Conservation (phyloP, 2,797 vertebrate genomes). For the Dromococcyx pavoninus region DNA sequence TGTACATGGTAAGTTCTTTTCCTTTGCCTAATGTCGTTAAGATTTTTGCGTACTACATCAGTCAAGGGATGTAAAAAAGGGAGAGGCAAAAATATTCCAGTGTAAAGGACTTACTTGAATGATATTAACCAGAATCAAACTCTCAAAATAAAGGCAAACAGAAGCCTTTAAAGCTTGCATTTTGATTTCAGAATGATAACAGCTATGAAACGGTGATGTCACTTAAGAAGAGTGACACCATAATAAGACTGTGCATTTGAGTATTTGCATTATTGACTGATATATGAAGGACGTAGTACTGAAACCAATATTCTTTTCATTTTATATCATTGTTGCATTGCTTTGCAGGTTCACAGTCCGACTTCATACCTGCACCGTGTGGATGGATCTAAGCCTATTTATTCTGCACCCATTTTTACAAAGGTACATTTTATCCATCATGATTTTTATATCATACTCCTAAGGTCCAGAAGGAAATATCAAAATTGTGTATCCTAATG, state of each 20-base stretch:
- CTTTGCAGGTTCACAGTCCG: conserved; percentile 87
- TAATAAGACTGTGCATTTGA: not conserved
- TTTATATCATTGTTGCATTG: conserved; percentile 11
- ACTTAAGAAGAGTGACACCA: not conserved
- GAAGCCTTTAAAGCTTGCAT: conserved; percentile 18
- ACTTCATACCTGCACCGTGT: conserved; percentile 78
- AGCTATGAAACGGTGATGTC: not conserved
- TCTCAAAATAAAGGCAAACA: conserved; percentile 35
- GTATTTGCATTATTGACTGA: not conserved
- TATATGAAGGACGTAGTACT: rapidly evolving
- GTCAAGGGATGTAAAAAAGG: not conserved
- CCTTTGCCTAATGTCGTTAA: not conserved
- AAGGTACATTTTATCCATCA: conserved; percentile 80
- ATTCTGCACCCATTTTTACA: conserved; percentile 84
- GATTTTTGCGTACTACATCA: not conserved
- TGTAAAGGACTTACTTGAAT: not conserved
- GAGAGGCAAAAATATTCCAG: not conserved
- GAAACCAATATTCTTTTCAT: not conserved
- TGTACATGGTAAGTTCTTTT: not conserved
- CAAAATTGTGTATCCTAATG: not conserved
- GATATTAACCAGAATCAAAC: not conserved
- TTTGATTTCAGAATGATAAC: conserved; percentile 17
- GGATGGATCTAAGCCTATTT: conserved; percentile 73
- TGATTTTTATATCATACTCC: not conserved
- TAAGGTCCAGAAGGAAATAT: not conserved